Base-by-base conservation (phyloP, 2,797 vertebrate genomes). In the Perdix hodgsoniae region DNA sequence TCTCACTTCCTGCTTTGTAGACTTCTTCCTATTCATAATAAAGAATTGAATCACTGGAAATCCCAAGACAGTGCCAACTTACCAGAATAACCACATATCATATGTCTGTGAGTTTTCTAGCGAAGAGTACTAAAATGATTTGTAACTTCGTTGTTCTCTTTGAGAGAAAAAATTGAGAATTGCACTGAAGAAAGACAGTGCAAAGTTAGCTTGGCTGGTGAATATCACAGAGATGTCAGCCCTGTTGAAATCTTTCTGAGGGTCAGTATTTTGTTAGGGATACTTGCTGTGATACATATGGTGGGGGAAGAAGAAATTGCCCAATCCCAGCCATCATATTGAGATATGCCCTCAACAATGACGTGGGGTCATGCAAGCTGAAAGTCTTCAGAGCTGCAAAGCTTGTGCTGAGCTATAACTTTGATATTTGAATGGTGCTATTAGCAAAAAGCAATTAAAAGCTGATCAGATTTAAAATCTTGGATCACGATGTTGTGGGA, bases 31-130 rank as follows among this genome's bases (percentile, higher is more conserved):
- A 87, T 94, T 94, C 88, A 95, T 73, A 94, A 88, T 89, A 88
- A 94, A 69, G 82, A 94, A 78, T 96, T 96, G 87, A 95, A 86
- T 95, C 82, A 89, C 42, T 97, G 96, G 96, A 97, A 95, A 96
- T 97, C 92, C 95, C 94, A 86, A 88, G 84, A 81, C 84, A 13
- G 11, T 83, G 86, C 90, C 88, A 90, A 92, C 74, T 94, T 92
- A 84, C 90, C 82, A 90, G 88, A 93, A 90, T 39, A 93, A 88
- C 95, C 94, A 23, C 93, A 75, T 70, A 79, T 87, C 89, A 67
- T 93, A 56, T 88, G 73, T 87, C 45, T 91, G 69, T 96, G 93
- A 95, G 91, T 94, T 94, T 85, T 87, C 59, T 92, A 83, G 69
- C 77, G 84, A 73, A 74, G 80, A 75, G 70, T 93, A 74, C 61